Evolutionary conservation across 2,888 invertebrate genomes (phyloP), one percentile per base, ranked within the genome.

Genomic region (Cerastis leucographa): DNA sequence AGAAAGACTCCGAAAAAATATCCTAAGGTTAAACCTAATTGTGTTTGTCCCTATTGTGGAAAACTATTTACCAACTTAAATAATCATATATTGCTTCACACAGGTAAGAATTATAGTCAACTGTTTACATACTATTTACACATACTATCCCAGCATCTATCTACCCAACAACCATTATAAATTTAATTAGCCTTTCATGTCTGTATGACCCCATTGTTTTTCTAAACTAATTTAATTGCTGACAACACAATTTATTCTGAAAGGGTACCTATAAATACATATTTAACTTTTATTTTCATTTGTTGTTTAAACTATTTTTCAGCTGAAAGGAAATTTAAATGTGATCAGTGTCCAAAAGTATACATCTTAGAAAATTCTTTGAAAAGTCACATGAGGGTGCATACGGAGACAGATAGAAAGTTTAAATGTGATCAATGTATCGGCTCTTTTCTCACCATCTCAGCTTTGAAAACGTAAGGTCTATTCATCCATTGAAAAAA

Each of bases 1-100:
- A 78, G 11, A 56, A 80, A 84, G 56, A 12, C 35, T 40, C n/a
- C 19, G 1, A 54, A 65, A 2, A 77, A 46, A 3, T 11, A 2
- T 51, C 6, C 72, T 64, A 82, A 80, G 75, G 35, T 3, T 35
- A 77, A 80, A 74, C 76, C 12, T 35, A 74, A 86, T n/a, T n/a
- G n/a, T 62, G 89, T 95, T 73, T 95, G 95, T 76, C 92, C 93
- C 22, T 88, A 92, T 70, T 95, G 95, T 89, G 95, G 95, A 5
- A 93, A 91, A 87, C 74, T 93, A 78, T 85, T 84, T 7, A 87
- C 69, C 56, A 40, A 79, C 25, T 51, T 94, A n/a, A 89, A 90
- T 70, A 8, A 9, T n/a, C 95, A 95, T 83, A 80, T 93, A 49
- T 78, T 91, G 42, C 42, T 74, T 67, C 95, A 95, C 80, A 90